Conservation (phyloP, 2,113 vertebrate species). For the Ciconia stormi region DNA sequence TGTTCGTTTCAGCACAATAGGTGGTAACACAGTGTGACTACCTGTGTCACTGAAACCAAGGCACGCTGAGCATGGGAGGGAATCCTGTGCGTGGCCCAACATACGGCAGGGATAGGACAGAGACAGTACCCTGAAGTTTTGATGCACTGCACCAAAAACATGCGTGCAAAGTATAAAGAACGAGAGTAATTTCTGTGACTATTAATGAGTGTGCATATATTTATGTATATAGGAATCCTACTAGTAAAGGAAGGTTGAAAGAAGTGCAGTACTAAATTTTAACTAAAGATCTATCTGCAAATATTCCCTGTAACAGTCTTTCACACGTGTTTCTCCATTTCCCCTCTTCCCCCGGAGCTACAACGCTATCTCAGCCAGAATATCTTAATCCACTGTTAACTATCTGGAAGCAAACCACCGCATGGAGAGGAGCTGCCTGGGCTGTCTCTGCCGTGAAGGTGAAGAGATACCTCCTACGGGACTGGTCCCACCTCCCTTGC, state of each 20-base stretch:
- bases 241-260: background rate
- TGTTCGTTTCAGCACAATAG: background rate
- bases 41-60: background rate
- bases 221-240: background rate
- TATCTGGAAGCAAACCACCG: background rate
- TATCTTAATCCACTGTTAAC: background rate
- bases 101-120: accelerated
- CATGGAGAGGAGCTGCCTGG: background rate
- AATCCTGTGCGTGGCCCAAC: background rate
- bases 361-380: background rate
- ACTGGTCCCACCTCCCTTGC: background rate
- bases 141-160: background rate
- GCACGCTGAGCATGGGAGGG: background rate
- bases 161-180: background rate
- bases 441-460: background rate
- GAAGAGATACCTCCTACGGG: background rate
- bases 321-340: accelerated
- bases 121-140: background rate
- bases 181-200: background rate
- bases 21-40: background rate
- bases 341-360: background rate
- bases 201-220: accelerated
- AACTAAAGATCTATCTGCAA: background rate
- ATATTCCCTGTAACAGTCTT: accelerated
- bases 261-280: background rate